Base-by-base conservation (phyloP, 2,888 invertebrate genomes). In the Drosophila infuscata region DNA sequence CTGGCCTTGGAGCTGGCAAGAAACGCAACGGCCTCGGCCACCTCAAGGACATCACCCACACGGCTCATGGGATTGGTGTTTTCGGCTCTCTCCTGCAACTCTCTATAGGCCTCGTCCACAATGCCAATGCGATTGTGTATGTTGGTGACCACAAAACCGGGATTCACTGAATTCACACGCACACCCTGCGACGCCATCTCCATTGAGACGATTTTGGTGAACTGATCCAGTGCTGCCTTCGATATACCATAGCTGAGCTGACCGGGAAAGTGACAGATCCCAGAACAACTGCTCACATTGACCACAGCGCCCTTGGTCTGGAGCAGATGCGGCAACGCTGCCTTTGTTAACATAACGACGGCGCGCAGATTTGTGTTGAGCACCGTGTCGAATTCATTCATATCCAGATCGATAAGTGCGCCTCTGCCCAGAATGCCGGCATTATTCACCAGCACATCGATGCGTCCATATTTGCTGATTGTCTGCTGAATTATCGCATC, bases 261-360 rank as follows among this genome's bases (percentile, higher is more conserved):
- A 63, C 96, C 96, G 0, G 98, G 95, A 91, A 98, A 98, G 72
- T 98, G 95, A 92, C 98, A 94, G 20, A 97, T 89, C 8, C 99
- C 99, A 76, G 96, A 96, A 0, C 98, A 97, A 92, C 98, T 98
- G 15, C 98, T 98, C 0, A 99, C 97, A 93, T 99, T 99, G 0
- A 99, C 97, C 82, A 98, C 95, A 79, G 95, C 96, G 25, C 98
- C 98, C 92, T 97, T 96, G 0, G 95, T 95, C 93, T 95, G 94
- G 4, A 96, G 94, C 3, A 99, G 94, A 93, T 98, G 95, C 0
- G 98, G 98, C 0, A 96, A 95, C 17, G 97, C 97, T 62, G 98
- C 92, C 94, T 96, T 96, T 0, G 97, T 98, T 70, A 98, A 92
- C 71, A 96, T 94, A 87, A 96, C 96, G 0, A 96, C 94, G 0